Conservation (phyloP, 2,888 invertebrate genomes). For the Cantharis nigra region DNA sequence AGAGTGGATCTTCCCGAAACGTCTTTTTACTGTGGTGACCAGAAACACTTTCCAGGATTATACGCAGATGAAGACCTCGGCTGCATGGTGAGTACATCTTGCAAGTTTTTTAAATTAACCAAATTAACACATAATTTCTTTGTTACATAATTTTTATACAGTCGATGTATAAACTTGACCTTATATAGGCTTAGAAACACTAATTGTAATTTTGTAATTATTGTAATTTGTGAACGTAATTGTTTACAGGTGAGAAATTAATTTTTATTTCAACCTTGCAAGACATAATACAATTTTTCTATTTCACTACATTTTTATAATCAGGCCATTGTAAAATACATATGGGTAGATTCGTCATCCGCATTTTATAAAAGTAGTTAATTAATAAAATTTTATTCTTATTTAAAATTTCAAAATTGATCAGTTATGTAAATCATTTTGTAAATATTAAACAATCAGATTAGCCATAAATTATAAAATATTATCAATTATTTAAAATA, state of each 20-base stretch:
- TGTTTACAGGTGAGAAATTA: not conserved
- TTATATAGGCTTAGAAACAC: not conserved
- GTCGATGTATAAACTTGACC: not conserved
- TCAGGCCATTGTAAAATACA: not conserved
- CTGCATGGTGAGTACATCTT: constrained; percentile 74
- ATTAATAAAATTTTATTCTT: not conserved
- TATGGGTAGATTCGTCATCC: not conserved
- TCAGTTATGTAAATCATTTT: not conserved
- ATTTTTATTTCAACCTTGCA: not conserved
- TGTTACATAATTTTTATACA: too few relatives aligned
- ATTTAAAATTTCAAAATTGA: not conserved
- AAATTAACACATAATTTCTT: too few relatives aligned
- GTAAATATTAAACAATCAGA: not conserved
- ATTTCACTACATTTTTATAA: not conserved
- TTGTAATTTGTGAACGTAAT: not conserved
- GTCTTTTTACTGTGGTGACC: constrained; percentile 83
- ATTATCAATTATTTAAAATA: not conserved
- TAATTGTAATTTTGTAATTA: not conserved
- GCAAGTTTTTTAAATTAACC: not conserved
- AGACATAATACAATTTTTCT: not conserved
- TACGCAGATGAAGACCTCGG: constrained; percentile 88
- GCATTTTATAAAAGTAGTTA: not conserved
- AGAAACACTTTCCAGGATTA: constrained; percentile 87
- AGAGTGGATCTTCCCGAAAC: constrained; percentile 85
- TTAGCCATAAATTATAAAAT: not conserved